Percentiles rank a stretch among this genome's conserved stretches.
phyloP scores from a whole-genome alignment of 2,888 invertebrate genomes.

The Diarsia mendica region DNA sequence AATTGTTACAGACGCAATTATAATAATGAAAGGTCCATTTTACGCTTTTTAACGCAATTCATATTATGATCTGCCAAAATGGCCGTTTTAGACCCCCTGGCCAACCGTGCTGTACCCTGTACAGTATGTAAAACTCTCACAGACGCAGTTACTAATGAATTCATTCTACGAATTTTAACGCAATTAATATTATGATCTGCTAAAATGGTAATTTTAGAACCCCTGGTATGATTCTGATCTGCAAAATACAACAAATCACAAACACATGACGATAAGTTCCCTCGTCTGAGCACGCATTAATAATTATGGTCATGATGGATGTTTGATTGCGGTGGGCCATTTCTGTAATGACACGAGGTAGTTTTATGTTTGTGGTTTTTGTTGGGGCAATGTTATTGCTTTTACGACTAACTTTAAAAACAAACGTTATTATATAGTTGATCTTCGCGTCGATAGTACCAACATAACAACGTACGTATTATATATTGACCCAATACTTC shows the following conservation, averaged over 20 bases:
- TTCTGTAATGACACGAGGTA: slow-evolving; percentile 13
- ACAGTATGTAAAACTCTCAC: too few species aligned
- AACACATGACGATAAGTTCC: not conserved
- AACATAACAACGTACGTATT: not conserved
- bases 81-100: too few species aligned
- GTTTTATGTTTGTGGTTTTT: slow-evolving; percentile 30
- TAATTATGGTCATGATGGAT: slow-evolving; percentile 34
- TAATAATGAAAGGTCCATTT: too few species aligned
- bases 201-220: too few species aligned
- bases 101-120: too few species aligned
- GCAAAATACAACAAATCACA: not conserved
- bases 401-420: slow-evolving; percentile 1
- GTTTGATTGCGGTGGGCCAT: slow-evolving; percentile 38
- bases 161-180: too few species aligned
- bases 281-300: not conserved
- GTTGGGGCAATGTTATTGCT: not conserved
- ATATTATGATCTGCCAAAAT: too few species aligned
- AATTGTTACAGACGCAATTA: too few species aligned
- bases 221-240: too few species aligned
- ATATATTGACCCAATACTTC: not conserved
- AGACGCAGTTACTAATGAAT: too few species aligned
- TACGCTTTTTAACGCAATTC: too few species aligned
- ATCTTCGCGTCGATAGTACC: not conserved
- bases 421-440: not conserved
- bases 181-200: too few species aligned